Conservation (phyloP, 2,113 vertebrate genomes). For the Astur gentilis region DNA sequence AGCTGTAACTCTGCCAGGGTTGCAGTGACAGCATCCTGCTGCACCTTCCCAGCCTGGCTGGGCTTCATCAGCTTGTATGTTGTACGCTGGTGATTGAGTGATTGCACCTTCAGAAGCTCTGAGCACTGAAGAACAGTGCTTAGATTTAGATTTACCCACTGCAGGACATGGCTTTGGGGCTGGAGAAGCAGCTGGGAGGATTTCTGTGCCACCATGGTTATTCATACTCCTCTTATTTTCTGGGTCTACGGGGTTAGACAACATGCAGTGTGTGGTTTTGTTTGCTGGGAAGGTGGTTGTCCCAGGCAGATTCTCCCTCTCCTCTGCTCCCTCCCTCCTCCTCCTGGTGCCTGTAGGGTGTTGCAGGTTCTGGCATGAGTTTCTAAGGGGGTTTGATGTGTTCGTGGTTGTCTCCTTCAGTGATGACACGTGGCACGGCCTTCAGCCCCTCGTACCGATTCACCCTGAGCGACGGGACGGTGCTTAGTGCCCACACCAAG, state of each 20-base stretch:
- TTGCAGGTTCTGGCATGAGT: not conserved
- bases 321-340: not conserved
- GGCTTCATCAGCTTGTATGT: not conserved
- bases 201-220: not conserved
- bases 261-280: accelerated
- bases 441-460: conserved; percentile 95
- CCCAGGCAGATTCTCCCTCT: not conserved
- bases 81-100: not conserved
- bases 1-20: not conserved
- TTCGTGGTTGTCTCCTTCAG: conserved; percentile 64
- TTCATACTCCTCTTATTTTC: not conserved
- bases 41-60: not conserved
- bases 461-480: conserved; percentile 90
- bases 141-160: not conserved
- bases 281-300: not conserved
- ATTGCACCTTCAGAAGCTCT: not conserved
- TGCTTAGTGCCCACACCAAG: conserved; percentile 94
- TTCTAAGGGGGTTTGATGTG: not conserved
- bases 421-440: conserved; percentile 93
- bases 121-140: not conserved
- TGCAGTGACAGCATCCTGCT: not conserved
- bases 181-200: not conserved
- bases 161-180: not conserved
- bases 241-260: too few relatives aligned
- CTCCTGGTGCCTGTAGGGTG: too few relatives aligned